Base-by-base conservation (phyloP, 2,797 vertebrate genomes). In the Mustela erminea region DNA sequence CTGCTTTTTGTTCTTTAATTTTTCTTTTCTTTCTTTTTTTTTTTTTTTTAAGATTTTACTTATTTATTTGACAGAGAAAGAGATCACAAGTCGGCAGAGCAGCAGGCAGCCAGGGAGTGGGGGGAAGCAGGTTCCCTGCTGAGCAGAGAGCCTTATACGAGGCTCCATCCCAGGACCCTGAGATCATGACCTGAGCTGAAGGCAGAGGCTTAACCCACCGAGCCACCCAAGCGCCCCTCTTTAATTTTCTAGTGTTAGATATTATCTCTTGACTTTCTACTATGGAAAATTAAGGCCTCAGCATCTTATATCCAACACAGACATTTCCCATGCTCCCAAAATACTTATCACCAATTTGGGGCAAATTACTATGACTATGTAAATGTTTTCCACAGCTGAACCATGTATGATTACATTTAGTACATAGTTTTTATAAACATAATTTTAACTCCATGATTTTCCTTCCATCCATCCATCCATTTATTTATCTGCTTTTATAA, bases 401-500 rank as follows among this genome's bases (percentile, higher is more conserved):
- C 52, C 20, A 15, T 35, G 17, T 78, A 5, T 72, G 81, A 87
- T 95, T 95, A 66, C 13, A 60, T 87, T 88, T 92, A 90, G 82
- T 60, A 60, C 12, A 27, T 62, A 82, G 52, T 82, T 93, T 93
- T 93, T n/a, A 81, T 90, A 90, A 84, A 84, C 29, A 88, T 78
- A 83, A 97, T 95, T 94, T 95, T 84, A 94, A 95, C 35, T 90
- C 64, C 56, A 41, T 93, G 74, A 82, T 92, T 86, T 72, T 90
- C 62, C 43, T n/a, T 66, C 66, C 18, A 35, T 68, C 66, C 18
- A 21, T 35, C 66, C n/a, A 83, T 62, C 46, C 38, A 58, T 68
- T 85, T 80, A 78, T 32, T 52, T 88, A n/a, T 86, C 80, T 95
- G 77, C 62, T 56, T 5, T 93, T 93, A 75, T 60, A 91, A 70